Percentiles rank a stretch among this genome's conserved stretches.
Conservation (phyloP, 2,888 invertebrate genomes). For the Drosophila neonasuta region DNA sequence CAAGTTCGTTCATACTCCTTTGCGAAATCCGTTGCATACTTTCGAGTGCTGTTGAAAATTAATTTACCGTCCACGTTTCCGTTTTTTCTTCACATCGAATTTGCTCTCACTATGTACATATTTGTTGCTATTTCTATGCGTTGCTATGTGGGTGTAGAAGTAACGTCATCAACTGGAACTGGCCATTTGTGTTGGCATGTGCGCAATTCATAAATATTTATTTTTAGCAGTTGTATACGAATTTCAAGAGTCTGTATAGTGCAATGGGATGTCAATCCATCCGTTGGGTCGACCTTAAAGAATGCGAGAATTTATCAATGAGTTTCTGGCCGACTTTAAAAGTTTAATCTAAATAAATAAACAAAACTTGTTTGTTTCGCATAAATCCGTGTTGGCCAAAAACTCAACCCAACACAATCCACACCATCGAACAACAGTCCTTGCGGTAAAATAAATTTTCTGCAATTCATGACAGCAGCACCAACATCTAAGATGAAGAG, state of each 20-base stretch:
- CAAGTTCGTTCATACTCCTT: slow-evolving; percentile 3
- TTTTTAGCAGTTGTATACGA: slow-evolving; percentile 51
- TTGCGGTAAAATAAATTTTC: slow-evolving; percentile 74
- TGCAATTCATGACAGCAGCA: slow-evolving; percentile 66
- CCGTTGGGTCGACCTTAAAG: slow-evolving; percentile 45
- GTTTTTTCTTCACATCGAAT: neutral
- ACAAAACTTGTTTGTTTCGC: slow-evolving; percentile 51
- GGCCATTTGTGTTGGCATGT: slow-evolving; percentile 61
- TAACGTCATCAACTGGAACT: slow-evolving; percentile 65
- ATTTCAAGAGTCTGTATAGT: slow-evolving; percentile 38
- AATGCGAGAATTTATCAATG: slow-evolving; percentile 66
- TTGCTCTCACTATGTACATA: neutral
- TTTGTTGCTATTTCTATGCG: slow-evolving; percentile 7
- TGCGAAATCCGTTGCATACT: slow-evolving; percentile 50
- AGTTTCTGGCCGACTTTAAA: slow-evolving; percentile 58
- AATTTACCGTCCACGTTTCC: slow-evolving; percentile 23
- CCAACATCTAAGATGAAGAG: slow-evolving; percentile 34
- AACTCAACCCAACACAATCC: slow-evolving; percentile 12
- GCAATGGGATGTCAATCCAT: slow-evolving; percentile 43
- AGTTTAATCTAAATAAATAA: slow-evolving; percentile 62
- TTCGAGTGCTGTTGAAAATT: slow-evolving; percentile 39
- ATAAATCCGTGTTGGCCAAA: slow-evolving; percentile 57
- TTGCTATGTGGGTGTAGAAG: slow-evolving; percentile 30
- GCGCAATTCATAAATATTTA: slow-evolving; percentile 72
- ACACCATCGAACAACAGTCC: slow-evolving; percentile 53